Percentiles rank a stretch among this genome's conserved stretches.
These are phyloP conservation scores for Rotaria socialis DNA, from an alignment of 2,888 invertebrate genomes.

Conservation along the genomic window DNA sequence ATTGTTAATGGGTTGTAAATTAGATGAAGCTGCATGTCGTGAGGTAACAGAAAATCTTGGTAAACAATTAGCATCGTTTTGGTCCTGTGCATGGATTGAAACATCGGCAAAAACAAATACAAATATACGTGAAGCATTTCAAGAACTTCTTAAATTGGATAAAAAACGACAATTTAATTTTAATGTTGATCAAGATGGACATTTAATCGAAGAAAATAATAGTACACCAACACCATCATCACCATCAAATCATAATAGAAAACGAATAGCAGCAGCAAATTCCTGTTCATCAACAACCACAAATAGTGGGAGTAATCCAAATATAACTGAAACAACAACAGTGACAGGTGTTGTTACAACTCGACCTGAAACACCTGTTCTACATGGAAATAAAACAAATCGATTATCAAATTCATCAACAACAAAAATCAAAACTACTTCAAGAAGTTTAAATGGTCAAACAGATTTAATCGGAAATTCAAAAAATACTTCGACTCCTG, in stretches of 20 bases:
- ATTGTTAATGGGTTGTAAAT: slow-evolving; percentile 95
- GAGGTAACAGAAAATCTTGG: slow-evolving; percentile 72
- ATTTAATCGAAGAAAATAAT: slow-evolving; percentile 15
- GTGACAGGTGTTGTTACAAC: background rate
- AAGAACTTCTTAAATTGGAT: slow-evolving; percentile 90
- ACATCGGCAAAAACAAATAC: slow-evolving; percentile 98
- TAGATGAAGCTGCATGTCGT: slow-evolving; percentile 72
- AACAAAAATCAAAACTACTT: background rate
- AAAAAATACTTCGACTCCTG: background rate
- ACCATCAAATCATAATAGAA: background rate
- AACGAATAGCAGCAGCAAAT: background rate
- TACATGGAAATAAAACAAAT: background rate
- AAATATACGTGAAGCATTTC: slow-evolving; percentile 93
- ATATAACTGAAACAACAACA: background rate
- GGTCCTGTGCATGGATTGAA: slow-evolving; percentile 91
- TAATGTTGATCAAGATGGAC: slow-evolving; percentile 37
- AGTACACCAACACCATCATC: background rate
- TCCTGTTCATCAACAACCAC: background rate
- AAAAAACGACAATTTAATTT: slow-evolving; percentile 33
- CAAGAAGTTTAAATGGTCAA: background rate
- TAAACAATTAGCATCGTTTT: slow-evolving; percentile 78
- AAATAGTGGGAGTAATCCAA: background rate
- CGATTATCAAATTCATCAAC: background rate
- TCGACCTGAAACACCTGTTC: slow-evolving; percentile 13
- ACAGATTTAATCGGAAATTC: background rate